phyloP scores from a whole-genome alignment of 1,140 invertebrate species.

The Drosophila pallidifrons region DNA sequence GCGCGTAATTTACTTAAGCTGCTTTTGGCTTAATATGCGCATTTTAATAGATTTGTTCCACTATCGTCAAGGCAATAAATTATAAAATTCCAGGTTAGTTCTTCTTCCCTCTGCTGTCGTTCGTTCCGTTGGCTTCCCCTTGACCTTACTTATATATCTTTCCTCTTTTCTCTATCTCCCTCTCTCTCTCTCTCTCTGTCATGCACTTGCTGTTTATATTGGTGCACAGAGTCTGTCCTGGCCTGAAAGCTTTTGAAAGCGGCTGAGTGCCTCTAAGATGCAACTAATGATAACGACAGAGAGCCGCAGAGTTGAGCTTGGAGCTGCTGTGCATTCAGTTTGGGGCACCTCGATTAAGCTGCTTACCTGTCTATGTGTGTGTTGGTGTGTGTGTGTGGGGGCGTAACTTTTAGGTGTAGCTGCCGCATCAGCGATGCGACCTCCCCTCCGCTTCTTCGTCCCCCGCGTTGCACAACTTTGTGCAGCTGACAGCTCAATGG shows the following conservation, averaged over 20 bases:
- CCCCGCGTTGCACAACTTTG: conserved; percentile 18
- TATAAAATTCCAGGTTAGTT: conserved; percentile 66
- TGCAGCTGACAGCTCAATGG: conserved; percentile 77
- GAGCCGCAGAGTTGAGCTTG: conserved; percentile 30
- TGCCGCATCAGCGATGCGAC: conserved; percentile 78
- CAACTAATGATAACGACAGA: conserved; percentile 80
- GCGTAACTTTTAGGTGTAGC: conserved; percentile 79
- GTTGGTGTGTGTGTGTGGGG: conserved; percentile 25
- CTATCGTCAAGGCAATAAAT: conserved; percentile 84
- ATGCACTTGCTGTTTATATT: conserved; percentile 32
- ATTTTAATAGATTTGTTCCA: conserved; percentile 84
- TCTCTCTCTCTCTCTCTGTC: neutral
- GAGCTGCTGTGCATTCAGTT: conserved; percentile 20
- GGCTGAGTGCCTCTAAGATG: conserved; percentile 82
- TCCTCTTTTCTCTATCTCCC: neutral
- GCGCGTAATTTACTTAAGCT: conserved; percentile 83
- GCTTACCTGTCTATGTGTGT: conserved; percentile 59
- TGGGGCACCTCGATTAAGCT: conserved; percentile 69
- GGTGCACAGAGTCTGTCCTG: neutral
- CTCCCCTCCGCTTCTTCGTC: conserved; percentile 28
- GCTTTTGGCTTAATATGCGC: conserved; percentile 82
- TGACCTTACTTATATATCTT: too few relatives aligned
- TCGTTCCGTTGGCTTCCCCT: neutral
- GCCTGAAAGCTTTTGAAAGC: conserved; percentile 75
- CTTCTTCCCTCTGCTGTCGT: neutral